A percentile compares a stretch with the other conserved stretches of the same genome.
These are phyloP conservation scores for Venturia canescens DNA, from an alignment of 1,140 invertebrate genomes.

Conservation along the genomic window DNA sequence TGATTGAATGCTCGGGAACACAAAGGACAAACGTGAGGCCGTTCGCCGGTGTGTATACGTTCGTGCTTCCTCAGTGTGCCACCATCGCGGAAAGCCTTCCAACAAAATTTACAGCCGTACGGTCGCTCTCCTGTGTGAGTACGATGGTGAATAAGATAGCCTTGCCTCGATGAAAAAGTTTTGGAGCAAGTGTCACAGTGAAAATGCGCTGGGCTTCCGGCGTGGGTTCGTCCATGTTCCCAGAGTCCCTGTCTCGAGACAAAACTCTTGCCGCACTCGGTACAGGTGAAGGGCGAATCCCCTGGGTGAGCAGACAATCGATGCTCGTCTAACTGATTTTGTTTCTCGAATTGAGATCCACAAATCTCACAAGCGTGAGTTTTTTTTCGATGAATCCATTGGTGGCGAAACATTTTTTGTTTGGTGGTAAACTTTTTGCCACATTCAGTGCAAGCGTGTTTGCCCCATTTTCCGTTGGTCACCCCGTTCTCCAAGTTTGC, in stretches of 20 bases:
- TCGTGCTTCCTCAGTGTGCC: conserved; percentile 81
- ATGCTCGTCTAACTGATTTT: conserved; percentile 73
- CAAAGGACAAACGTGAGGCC: conserved; percentile 82
- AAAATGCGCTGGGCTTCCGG: conserved; percentile 74
- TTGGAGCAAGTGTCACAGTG: conserved; percentile 80
- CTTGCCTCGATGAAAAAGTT: conserved; percentile 80
- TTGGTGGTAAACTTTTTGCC: conserved; percentile 77
- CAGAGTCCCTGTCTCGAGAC: conserved; percentile 76
- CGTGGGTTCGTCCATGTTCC: conserved; percentile 76
- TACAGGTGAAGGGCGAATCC: conserved; percentile 74
- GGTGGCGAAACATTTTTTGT: conserved; percentile 77
- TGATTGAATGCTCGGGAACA: conserved; percentile 81
- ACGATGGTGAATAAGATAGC: conserved; percentile 82
- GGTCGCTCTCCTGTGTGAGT: conserved; percentile 81
- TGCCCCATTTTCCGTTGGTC: conserved; percentile 69
- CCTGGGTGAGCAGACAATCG: conserved; percentile 72
- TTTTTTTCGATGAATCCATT: conserved; percentile 78
- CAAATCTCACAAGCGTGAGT: conserved; percentile 76
- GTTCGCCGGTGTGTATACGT: conserved; percentile 81
- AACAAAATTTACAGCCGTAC: conserved; percentile 87
- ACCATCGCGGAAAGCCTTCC: conserved; percentile 85
- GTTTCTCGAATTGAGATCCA: conserved; percentile 73
- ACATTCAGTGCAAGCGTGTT: conserved; percentile 74
- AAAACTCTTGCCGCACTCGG: conserved; percentile 75
- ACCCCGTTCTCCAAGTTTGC: conserved; percentile 62